phyloP scores from a whole-genome alignment of 2,797 vertebrate species.

The Remorina albescens region DNA sequence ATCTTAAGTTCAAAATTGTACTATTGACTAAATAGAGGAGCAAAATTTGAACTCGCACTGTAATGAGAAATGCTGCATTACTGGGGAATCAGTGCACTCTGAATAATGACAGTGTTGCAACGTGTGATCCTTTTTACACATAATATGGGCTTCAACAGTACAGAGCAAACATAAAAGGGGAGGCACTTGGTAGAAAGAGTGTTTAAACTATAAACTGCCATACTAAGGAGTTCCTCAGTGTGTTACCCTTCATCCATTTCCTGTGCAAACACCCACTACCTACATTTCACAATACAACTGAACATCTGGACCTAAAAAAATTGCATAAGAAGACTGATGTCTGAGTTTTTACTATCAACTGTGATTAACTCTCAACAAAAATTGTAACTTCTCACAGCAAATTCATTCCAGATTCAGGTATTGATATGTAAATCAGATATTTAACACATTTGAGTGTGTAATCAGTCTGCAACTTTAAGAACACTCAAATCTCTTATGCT shows the following conservation, averaged over 20 bases:
- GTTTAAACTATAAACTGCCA: neutral
- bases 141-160: neutral
- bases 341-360: neutral
- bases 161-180: neutral
- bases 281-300: constrained; percentile 1
- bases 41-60: neutral
- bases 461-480: neutral
- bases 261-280: neutral
- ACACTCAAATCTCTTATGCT: neutral
- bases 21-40: neutral
- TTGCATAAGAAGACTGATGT: neutral
- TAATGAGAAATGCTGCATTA: neutral
- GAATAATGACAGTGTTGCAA: neutral
- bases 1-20: neutral
- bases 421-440: neutral
- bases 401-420: neutral
- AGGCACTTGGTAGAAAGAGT: neutral
- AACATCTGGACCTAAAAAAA: neutral
- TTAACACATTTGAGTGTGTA: neutral
- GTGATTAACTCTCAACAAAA: neutral
- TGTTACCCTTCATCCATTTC: neutral
- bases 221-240: neutral
- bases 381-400: neutral
- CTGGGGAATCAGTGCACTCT: neutral
- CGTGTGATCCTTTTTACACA: neutral